Conservation (phyloP, 2,797 vertebrate species). For the Naso thynnoides region DNA sequence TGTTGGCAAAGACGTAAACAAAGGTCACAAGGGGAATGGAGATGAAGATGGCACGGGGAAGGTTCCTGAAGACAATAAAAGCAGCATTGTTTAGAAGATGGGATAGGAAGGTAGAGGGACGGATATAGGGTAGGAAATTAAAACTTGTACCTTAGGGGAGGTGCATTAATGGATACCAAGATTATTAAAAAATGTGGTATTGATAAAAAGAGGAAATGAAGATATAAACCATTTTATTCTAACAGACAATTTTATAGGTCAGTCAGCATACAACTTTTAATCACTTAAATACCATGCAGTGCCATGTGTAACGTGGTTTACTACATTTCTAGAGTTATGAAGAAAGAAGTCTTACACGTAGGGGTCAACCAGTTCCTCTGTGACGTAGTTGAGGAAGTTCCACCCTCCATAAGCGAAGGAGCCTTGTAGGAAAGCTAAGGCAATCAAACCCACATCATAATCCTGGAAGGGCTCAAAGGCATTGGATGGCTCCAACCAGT, state of each 20-base stretch:
- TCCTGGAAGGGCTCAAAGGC: slow-evolving; percentile 93
- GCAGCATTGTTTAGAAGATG: not conserved
- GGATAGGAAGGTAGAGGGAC: not conserved
- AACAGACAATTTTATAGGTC: slow-evolving; percentile 4
- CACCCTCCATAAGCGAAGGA: slow-evolving; percentile 96
- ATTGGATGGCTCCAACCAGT: slow-evolving; percentile 92
- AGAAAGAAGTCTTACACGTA: slow-evolving; percentile 86
- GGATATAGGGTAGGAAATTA: slow-evolving; percentile 53
- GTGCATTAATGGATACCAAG: slow-evolving; percentile 22
- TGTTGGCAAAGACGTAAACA: slow-evolving; percentile 95
- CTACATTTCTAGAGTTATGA: not conserved
- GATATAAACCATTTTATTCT: slow-evolving; percentile 24
- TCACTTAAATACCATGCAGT: too few relatives aligned
- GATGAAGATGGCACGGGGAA: slow-evolving; percentile 96
- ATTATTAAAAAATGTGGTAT: slow-evolving; percentile 30
- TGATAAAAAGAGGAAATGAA: slow-evolving; percentile 38
- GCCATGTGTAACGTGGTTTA: too few relatives aligned
- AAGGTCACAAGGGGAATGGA: slow-evolving; percentile 96
- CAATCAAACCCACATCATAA: slow-evolving; percentile 91
- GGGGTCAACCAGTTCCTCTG: slow-evolving; percentile 94
- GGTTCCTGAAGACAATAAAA: slow-evolving; percentile 84
- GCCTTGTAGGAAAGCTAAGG: slow-evolving; percentile 93
- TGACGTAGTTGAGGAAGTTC: slow-evolving; percentile 98
- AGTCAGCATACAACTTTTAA: slow-evolving; percentile 27
- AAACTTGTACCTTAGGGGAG: slow-evolving; percentile 25